Evolutionary conservation across 2,888 invertebrate species (phyloP).

Genomic region (Idaea biselata): DNA sequence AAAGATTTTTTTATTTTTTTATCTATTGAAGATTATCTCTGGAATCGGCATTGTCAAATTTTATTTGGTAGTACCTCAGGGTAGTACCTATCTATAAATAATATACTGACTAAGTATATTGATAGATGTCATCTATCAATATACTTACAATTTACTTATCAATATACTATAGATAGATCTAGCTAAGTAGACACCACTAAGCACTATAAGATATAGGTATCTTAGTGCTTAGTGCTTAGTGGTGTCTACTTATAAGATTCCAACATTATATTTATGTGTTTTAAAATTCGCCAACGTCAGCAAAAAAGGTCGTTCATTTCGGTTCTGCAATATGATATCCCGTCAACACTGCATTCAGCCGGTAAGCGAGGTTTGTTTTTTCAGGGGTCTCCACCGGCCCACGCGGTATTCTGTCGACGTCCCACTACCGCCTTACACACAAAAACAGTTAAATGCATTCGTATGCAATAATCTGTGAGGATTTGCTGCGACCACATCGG

Average conservation of each 20-base stretch:
- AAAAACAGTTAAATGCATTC: slow-evolving; percentile 68
- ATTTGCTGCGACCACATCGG: slow-evolving; percentile 64
- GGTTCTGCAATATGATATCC: slow-evolving; percentile 41
- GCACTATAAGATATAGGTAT: too few relatives aligned
- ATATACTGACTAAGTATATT: neutral
- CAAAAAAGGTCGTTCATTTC: neutral
- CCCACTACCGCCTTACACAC: slow-evolving; percentile 56
- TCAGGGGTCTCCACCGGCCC: slow-evolving; percentile 65
- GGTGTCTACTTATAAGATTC: neutral
- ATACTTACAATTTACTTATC: too few relatives aligned
- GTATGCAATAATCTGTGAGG: slow-evolving; percentile 72
- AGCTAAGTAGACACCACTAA: too few relatives aligned
- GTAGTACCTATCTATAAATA: too few relatives aligned
- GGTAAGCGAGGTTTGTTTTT: slow-evolving; percentile 60
- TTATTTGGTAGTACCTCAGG: neutral
- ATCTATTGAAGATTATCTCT: too few relatives aligned
- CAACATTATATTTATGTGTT: neutral
- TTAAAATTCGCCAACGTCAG: neutral
- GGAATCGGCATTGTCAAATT: neutral
- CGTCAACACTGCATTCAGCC: slow-evolving; percentile 27
- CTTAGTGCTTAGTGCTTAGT: too few relatives aligned
- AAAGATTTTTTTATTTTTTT: too few relatives aligned
- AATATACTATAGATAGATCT: too few relatives aligned
- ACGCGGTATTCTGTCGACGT: slow-evolving; percentile 56
- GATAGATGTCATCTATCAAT: too few relatives aligned